Base-by-base conservation (phyloP, 2,797 vertebrate genomes). In the Halcyon smyrnensis region DNA sequence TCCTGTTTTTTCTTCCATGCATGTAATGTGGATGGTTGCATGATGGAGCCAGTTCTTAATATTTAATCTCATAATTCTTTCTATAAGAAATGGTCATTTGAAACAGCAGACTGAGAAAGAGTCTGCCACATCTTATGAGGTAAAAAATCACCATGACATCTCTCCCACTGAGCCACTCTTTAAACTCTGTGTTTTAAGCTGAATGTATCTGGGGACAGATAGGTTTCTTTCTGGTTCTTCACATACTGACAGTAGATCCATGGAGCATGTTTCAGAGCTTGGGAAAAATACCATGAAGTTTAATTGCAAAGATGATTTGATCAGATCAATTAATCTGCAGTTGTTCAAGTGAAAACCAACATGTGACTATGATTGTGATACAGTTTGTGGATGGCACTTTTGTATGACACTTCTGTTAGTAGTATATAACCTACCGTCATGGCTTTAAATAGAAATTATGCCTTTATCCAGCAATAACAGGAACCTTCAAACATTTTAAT, bases 361-460 rank as follows among this genome's bases (percentile, higher is more conserved):
- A 41, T 24, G 9, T 23, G 34, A 32, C 27, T 70, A 8, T 48
- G 30, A 69, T 41, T 81, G 10, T 63, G 21, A 45, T 30, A n/a
- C 4, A 30, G 10, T 54, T 74, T 36, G 11, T 75, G 51, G 36
- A 46, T 76, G 12, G 39, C 1, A 8, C 5, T 59, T 6, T 34
- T 63, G 11, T 39, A 11, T 73, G 9, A 63, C 14, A 25, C 5
- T 37, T 54, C 12, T 43, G 11, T 37, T 41, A 59, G 19, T 15
- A 54, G 8, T 7, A 63, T 9, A 19, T 4, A 64, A 3, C 3
- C 9, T 54, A 19, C 4, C n/a, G 9, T n/a, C 15, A 39, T 1
- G 5, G 4, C 3, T n/a, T 69, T 84, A 25, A n/a, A 62, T 24
- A 50, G 45, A 89, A 71, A 50, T 25, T 50, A 60, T 34, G 1